Percentiles rank a stretch among this genome's conserved stretches.
These are phyloP conservation scores for Ciona savignyi DNA, from an alignment of 23 tunicate species.

Conservation along the genomic window DNA sequence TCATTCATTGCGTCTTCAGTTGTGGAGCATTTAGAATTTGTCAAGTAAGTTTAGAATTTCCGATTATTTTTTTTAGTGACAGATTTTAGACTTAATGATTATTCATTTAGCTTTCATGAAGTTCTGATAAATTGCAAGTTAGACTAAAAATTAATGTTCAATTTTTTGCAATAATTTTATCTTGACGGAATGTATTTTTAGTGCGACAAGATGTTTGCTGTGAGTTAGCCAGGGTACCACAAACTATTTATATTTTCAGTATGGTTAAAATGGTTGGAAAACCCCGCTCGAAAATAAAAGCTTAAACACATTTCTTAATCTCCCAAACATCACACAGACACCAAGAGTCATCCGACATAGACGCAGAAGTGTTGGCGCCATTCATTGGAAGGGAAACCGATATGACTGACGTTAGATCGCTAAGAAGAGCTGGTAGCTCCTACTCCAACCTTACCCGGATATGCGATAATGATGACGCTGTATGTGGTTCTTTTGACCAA, in stretches of 20 bases:
- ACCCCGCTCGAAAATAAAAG: no score
- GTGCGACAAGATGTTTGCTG: no score
- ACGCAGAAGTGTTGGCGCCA: constrained; percentile 20
- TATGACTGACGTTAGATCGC: constrained; percentile 6
- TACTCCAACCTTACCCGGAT: constrained; percentile 30
- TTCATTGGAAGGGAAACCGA: constrained; percentile 40
- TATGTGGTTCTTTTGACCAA: background rate
- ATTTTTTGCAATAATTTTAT: background rate
- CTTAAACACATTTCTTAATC: no score
- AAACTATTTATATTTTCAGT: background rate
- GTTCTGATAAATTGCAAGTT: no score
- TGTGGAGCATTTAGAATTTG: constrained; percentile 73
- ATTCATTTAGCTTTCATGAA: no score
- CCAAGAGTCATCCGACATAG: constrained; percentile 16
- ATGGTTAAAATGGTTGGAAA: background rate
- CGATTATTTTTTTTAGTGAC: background rate
- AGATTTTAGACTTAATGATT: background rate
- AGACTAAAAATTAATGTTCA: background rate
- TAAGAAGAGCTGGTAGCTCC: constrained; percentile 36
- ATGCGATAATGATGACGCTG: constrained; percentile 27
- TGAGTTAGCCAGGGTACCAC: no score
- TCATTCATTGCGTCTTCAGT: constrained; percentile 73
- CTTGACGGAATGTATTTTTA: no score
- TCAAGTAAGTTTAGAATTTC: constrained; percentile 27
- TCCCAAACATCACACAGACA: constrained; percentile 12